Base-by-base conservation (phyloP, 2,888 invertebrate genomes). In the Eilema caniola region DNA sequence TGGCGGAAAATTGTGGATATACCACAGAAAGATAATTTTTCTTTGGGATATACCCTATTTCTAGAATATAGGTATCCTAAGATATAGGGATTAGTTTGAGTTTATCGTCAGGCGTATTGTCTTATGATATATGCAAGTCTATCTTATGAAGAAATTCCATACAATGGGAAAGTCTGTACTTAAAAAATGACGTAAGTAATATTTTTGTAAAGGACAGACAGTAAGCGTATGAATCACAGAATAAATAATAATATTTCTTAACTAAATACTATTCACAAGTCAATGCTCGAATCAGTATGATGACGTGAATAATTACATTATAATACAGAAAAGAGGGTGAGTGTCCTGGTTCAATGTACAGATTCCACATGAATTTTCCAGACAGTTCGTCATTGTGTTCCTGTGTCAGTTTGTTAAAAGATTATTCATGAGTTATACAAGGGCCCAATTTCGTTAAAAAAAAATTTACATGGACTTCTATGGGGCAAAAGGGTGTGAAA, bases 281-380 rank as follows among this genome's bases (percentile, higher is more conserved):
- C 74, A 74, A 78, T 59, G 72, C 61, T 73, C 69, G 66, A 59
- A 73, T 67, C 62, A 70, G 47, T 56, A 65, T 65, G 63, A 61
- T 59, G 56, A 63, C 28, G 28, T 79, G 67, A 76, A 76, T 78
- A 66, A 74, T 70, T 74, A 63, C 70, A 79, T 72, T 37, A 11
- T 47, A 70, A 68, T 57, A 60, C 59, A 59, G 59, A 63, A 57
- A 64, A 64, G 11, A 41, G 57, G 53, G 70, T 47, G 53, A 70
- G 28, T 66, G 24, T 28, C 53, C 64, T 37, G n/a, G 56, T 24
- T 56, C 57, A 20, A 61, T 33, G 11, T 24, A 66, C 28, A 31
- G 47, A 53, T 61, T 33, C 37, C 23, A 14, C 56, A 66, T 56
- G n/a, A 10, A 53, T 56, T 61, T 53, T 53, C 8, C 65, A 60